Evolutionary conservation across 2,797 vertebrate genomes (phyloP).

Genomic region (Danio aesculapii): DNA sequence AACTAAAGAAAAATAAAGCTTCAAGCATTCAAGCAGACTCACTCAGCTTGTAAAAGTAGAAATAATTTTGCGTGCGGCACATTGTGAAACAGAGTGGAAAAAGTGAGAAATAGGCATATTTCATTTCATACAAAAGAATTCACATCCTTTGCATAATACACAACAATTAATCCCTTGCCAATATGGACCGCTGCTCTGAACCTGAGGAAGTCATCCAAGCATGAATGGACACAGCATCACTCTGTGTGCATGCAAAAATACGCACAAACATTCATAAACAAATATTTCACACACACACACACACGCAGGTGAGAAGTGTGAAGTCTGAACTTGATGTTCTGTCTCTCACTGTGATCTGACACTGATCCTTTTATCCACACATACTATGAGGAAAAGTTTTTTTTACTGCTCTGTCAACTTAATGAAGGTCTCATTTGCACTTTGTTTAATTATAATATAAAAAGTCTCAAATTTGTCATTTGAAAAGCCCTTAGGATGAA

Average conservation of each 20-base stretch:
- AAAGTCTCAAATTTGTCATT: neutral
- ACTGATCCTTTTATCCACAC: neutral
- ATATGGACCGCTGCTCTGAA: conserved; percentile 42
- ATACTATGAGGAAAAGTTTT: neutral
- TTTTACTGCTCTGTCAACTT: neutral
- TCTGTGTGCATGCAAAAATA: conserved; percentile 31
- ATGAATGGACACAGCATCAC: conserved; percentile 58
- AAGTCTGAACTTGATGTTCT: conserved; percentile 31
- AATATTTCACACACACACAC: conserved; percentile 51
- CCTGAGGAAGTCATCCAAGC: conserved; percentile 59
- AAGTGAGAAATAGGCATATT: conserved; percentile 72
- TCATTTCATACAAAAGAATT: conserved; percentile 55
- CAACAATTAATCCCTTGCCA: conserved; percentile 57
- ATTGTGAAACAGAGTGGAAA: conserved; percentile 67
- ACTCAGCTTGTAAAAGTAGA: conserved; percentile 47
- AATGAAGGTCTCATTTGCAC: neutral
- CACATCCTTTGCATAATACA: conserved; percentile 60
- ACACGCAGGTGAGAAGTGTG: conserved; percentile 23
- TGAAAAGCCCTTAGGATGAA: neutral
- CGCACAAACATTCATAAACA: conserved; percentile 24
- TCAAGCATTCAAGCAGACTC: conserved; percentile 24
- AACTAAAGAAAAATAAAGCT: conserved; percentile 34
- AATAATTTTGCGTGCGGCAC: conserved; percentile 57
- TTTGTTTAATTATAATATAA: neutral
- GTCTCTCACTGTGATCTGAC: conserved; percentile 19